Evolutionary conservation across 2,113 vertebrate species (phyloP).

Genomic region (Anarhynchus alexandrinus): DNA sequence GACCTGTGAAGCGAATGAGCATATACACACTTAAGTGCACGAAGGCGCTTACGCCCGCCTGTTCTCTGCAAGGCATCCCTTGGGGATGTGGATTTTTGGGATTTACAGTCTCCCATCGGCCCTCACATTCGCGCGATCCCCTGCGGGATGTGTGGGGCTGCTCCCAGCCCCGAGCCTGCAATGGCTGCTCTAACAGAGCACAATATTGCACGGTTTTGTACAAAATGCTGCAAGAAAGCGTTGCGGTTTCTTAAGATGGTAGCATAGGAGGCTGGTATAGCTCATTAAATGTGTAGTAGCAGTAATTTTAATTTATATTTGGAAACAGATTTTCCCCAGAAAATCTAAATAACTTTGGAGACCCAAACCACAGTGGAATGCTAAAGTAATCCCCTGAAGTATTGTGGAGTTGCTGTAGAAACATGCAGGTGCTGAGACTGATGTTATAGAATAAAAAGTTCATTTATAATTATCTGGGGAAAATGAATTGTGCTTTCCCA

Average conservation of each 20-base stretch:
- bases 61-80: neutral
- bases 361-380: neutral
- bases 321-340: neutral
- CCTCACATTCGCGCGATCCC: neutral
- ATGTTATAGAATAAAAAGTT: neutral
- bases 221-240: neutral
- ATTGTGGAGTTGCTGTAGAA: constrained; percentile 11
- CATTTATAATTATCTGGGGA: neutral
- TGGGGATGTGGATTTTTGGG: neutral
- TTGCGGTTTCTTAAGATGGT: neutral
- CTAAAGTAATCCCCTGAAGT: neutral
- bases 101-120: neutral
- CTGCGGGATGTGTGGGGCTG: neutral
- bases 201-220: neutral
- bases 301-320: neutral
- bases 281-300: neutral
- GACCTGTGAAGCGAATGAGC: neutral
- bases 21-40: neutral
- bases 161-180: neutral
- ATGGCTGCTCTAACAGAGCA: neutral
- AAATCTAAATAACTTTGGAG: neutral
- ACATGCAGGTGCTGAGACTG: neutral
- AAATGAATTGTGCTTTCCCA: neutral
- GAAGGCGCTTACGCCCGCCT: neutral
- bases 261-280: neutral